Evolutionary conservation across 2,797 vertebrate species (phyloP).

Genomic region (Ibycter americanus): DNA sequence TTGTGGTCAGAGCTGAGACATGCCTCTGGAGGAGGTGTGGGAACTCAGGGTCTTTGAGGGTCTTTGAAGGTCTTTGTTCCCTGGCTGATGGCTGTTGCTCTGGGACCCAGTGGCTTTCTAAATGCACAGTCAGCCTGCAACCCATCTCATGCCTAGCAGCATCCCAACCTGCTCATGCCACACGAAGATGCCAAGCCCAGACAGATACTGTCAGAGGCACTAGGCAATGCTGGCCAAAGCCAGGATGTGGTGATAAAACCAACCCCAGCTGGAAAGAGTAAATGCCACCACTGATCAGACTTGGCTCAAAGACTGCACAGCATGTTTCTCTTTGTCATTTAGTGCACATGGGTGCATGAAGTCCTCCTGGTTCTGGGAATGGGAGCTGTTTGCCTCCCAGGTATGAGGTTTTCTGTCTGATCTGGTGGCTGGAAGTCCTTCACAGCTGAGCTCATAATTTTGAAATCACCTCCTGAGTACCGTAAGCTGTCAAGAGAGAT

Average conservation of each 20-base stretch:
- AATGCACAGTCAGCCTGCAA: not conserved
- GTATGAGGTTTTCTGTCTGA: not conserved
- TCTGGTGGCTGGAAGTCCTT: not conserved
- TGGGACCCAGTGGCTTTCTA: not conserved
- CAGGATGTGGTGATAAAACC: not conserved
- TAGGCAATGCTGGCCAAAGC: not conserved
- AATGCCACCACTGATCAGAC: not conserved
- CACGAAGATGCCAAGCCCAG: not conserved
- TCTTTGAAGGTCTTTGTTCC: not conserved
- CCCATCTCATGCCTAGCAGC: not conserved
- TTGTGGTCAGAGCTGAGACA: not conserved
- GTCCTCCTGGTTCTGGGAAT: not conserved
- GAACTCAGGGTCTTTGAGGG: not conserved
- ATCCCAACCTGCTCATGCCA: rapidly evolving
- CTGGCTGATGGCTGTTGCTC: not conserved
- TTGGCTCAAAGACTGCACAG: not conserved
- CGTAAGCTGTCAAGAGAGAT: not conserved
- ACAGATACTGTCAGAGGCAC: rapidly evolving
- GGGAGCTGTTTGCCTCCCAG: not conserved
- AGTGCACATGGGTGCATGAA: not conserved
- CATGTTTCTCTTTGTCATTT: not conserved
- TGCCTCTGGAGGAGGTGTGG: not conserved
- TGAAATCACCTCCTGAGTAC: not conserved
- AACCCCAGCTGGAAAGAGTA: not conserved
- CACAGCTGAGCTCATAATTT: not conserved